phyloP scores from a whole-genome alignment of 2,888 invertebrate species.

The Drosophila picticornis region DNA sequence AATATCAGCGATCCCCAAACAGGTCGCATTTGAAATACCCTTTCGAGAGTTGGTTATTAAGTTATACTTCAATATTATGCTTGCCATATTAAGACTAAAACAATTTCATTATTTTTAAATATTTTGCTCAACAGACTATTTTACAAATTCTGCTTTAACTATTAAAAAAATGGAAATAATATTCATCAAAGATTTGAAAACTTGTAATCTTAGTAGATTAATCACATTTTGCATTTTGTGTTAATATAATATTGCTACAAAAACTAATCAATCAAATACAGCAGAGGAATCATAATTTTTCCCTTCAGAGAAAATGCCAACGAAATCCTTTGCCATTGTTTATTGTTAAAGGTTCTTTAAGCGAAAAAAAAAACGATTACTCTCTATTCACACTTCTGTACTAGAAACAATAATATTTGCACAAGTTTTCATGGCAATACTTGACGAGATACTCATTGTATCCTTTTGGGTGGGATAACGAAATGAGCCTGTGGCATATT shows the following conservation, averaged over 20 bases:
- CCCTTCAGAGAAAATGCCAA: not conserved
- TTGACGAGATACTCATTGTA: constrained; percentile 28
- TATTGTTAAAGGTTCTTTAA: not conserved
- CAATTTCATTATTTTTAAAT: not conserved
- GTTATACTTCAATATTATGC: not conserved
- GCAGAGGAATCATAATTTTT: not conserved
- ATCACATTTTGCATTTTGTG: not conserved
- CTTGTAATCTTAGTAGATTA: not conserved
- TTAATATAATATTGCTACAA: not conserved
- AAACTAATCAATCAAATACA: not conserved
- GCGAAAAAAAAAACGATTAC: not conserved
- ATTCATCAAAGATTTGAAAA: not conserved
- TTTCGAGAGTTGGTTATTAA: not conserved
- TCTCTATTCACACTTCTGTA: constrained; percentile 15
- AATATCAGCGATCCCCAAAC: not conserved
- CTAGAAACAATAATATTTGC: constrained; percentile 14
- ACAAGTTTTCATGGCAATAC: not conserved
- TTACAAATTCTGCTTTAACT: not conserved
- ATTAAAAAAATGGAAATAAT: not conserved
- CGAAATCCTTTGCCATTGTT: constrained; percentile 2
- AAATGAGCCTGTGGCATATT: constrained; percentile 62
- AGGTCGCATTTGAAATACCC: not conserved
- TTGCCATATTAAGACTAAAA: not conserved
- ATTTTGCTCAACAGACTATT: not conserved
- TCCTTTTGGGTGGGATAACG: constrained; percentile 29